These are phyloP conservation scores for Cheilosia pagana DNA, from an alignment of 2,888 invertebrate species.

Conservation along the genomic window DNA sequence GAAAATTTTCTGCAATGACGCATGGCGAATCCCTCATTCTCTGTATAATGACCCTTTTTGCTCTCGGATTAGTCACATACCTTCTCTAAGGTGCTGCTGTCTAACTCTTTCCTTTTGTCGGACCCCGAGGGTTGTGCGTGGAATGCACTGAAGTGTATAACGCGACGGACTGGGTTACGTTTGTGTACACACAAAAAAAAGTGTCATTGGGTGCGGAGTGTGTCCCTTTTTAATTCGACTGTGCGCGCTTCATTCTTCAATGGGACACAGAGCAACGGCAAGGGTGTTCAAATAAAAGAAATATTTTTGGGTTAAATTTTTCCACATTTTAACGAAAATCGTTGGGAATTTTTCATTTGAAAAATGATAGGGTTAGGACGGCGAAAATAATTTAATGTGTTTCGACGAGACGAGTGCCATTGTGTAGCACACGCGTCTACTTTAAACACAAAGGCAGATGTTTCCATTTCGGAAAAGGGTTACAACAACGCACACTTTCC, in stretches of 20 bases:
- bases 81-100: slow-evolving; percentile 25
- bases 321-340: slow-evolving; percentile 78
- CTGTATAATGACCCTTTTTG: slow-evolving; percentile 58
- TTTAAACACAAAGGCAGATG: slow-evolving; percentile 69
- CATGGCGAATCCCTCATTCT: slow-evolving; percentile 70
- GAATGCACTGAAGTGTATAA: slow-evolving; percentile 79
- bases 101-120: slow-evolving; percentile 64
- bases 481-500: slow-evolving; percentile 30
- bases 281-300: slow-evolving; percentile 34
- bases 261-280: slow-evolving; percentile 28
- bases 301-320: slow-evolving; percentile 78
- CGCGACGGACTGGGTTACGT: slow-evolving; percentile 76
- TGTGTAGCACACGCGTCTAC: slow-evolving; percentile 48
- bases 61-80: slow-evolving; percentile 73
- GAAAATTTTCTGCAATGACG: slow-evolving; percentile 65
- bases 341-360: slow-evolving; percentile 77
- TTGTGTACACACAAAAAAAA: slow-evolving; percentile 68
- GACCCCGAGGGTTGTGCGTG: slow-evolving; percentile 22
- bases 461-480: slow-evolving; percentile 60
- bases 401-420: slow-evolving; percentile 27
- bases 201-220: slow-evolving; percentile 55
- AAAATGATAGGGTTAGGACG: slow-evolving; percentile 70
- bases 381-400: slow-evolving; percentile 46
- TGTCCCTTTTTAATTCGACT: slow-evolving; percentile 48
- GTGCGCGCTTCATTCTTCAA: slow-evolving; percentile 46